A percentile compares a stretch with the other conserved stretches of the same genome.
Conservation (phyloP, 2,888 invertebrate genomes). For the Zootermopsis nevadensis region DNA sequence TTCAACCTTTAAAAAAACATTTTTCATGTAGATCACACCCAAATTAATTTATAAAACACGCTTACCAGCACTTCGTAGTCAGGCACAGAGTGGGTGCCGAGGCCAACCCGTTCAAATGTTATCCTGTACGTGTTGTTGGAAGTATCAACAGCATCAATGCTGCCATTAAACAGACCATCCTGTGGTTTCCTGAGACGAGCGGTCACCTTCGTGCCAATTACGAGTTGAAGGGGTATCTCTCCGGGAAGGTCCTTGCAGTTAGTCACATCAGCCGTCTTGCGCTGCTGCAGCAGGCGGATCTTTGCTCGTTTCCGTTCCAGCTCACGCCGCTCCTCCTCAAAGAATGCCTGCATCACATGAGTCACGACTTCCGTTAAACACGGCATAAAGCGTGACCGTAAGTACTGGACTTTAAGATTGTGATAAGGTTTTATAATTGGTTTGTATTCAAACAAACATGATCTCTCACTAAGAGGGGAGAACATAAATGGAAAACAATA, state of each 20-base stretch:
- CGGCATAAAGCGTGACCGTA: too few species aligned
- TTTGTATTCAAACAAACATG: too few species aligned
- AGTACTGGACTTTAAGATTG: too few species aligned
- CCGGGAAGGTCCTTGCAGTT: conserved; percentile 89
- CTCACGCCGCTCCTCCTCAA: conserved; percentile 92
- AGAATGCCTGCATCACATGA: conserved; percentile 74
- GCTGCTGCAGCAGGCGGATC: conserved; percentile 91
- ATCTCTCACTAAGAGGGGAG: too few species aligned
- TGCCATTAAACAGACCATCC: conserved; percentile 94
- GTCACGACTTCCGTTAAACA: too few species aligned
- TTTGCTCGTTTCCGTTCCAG: conserved; percentile 90
- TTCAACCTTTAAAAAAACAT: background rate
- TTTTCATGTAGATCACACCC: too few species aligned
- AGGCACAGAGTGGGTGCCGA: conserved; percentile 95
- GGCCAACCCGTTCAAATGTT: conserved; percentile 90
- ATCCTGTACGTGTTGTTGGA: conserved; percentile 94
- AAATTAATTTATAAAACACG: conserved; percentile 36
- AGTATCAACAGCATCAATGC: conserved; percentile 95
- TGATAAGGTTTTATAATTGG: too few species aligned
- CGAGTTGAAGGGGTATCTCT: conserved; percentile 93
- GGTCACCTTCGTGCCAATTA: conserved; percentile 94
- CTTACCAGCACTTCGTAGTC: conserved; percentile 90
- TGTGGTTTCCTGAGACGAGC: conserved; percentile 91
- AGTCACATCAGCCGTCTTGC: conserved; percentile 83
- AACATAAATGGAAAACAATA: too few species aligned